Evolutionary conservation across 2,797 vertebrate species (phyloP).

Genomic region (Cryptoblepharus egeriae): DNA sequence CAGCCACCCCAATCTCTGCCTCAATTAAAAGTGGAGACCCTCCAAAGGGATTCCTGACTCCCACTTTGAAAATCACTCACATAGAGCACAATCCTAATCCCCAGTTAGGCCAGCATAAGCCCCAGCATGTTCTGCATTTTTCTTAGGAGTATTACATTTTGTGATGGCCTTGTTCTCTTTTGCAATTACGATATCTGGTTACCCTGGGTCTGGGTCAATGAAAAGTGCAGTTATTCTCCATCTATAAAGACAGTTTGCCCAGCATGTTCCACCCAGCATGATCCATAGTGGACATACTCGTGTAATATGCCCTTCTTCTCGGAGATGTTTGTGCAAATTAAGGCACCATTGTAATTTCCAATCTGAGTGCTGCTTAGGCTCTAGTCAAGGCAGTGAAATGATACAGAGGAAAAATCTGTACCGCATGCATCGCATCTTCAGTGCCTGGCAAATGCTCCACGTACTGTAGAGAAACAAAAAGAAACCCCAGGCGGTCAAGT

Average conservation of each 20-base stretch:
- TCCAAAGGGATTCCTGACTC: no score
- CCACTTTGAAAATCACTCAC: no score
- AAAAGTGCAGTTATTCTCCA: no score
- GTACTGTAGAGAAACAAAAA: constrained; percentile 21
- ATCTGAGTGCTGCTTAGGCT: background rate
- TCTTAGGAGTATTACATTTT: no score
- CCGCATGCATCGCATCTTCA: background rate
- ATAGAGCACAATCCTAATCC: no score
- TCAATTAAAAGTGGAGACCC: no score
- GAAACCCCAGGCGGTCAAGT: constrained; percentile 33
- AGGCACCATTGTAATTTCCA: background rate
- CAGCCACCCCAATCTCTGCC: no score
- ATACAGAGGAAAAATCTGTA: background rate
- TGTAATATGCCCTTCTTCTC: background rate
- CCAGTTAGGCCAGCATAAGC: no score
- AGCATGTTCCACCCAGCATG: background rate
- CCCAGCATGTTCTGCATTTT: no score
- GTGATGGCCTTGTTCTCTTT: no score
- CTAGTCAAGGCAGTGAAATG: background rate
- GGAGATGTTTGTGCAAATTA: background rate
- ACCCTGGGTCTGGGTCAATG: no score
- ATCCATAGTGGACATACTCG: background rate
- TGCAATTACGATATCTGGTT: no score
- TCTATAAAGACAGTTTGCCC: background rate
- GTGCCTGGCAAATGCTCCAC: constrained; percentile 19